These are phyloP conservation scores for Herpailurus yagouaroundi DNA, from an alignment of 2,113 vertebrate genomes.

Conservation along the genomic window DNA sequence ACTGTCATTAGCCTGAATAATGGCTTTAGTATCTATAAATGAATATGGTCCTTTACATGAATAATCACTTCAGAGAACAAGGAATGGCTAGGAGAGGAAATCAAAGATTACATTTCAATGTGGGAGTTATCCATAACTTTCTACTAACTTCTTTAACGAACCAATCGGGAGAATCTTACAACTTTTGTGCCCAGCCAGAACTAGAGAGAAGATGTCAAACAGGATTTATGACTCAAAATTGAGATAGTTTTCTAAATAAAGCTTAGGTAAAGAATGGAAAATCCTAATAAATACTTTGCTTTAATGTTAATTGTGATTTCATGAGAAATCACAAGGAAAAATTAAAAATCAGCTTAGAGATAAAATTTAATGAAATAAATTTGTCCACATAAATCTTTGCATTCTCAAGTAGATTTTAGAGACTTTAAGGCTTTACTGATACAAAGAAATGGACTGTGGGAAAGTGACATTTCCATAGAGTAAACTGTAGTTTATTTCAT, in stretches of 20 bases:
- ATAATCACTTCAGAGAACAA: conserved; percentile 38
- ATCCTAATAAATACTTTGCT: not conserved
- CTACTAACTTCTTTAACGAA: not conserved
- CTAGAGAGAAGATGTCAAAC: not conserved
- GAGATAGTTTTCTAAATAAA: not conserved
- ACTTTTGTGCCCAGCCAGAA: not conserved
- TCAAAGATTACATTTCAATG: conserved; percentile 8
- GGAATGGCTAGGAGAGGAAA: not conserved
- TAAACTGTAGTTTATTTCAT: conserved; percentile 46
- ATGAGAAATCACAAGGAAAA: not conserved
- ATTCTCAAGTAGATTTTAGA: conserved; percentile 8
- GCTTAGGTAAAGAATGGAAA: not conserved
- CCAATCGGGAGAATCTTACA: not conserved
- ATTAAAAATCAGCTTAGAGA: conserved; percentile 31
- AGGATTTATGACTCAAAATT: conserved; percentile 32
- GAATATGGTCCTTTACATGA: conserved; percentile 10
- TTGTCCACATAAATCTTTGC: not conserved
- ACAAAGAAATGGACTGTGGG: not conserved
- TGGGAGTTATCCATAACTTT: not conserved
- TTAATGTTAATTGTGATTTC: not conserved
- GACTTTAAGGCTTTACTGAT: conserved; percentile 25
- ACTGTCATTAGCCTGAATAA: conserved; percentile 49
- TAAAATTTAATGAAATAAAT: conserved; percentile 58
- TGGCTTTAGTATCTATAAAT: not conserved
- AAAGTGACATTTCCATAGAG: conserved; percentile 40